These are phyloP conservation scores for Crepidodera aurea DNA, from an alignment of 2,888 invertebrate species.

Conservation along the genomic window DNA sequence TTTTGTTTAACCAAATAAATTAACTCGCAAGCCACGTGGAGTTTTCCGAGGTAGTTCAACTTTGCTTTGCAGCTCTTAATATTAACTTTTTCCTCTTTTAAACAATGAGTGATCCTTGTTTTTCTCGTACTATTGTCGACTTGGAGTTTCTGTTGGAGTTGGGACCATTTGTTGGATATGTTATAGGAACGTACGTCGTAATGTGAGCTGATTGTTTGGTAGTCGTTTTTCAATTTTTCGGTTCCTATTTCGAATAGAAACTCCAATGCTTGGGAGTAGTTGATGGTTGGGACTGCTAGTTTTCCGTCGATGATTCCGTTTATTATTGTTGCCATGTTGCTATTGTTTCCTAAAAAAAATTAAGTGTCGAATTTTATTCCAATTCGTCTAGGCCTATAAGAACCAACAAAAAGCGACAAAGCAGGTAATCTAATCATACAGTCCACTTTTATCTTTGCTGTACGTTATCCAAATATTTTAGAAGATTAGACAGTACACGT, in stretches of 20 bases:
- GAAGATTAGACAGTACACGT: too few species aligned
- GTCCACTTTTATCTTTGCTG: too few species aligned
- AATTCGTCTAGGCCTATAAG: too few species aligned
- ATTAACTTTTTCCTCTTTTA: constrained; percentile 17
- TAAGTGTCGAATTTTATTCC: too few species aligned
- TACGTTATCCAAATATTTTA: too few species aligned
- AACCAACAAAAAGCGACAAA: too few species aligned
- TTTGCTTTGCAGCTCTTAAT: constrained; percentile 24
- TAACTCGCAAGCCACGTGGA: constrained; percentile 43
- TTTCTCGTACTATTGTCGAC: constrained; percentile 25
- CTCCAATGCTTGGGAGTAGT: constrained; percentile 41
- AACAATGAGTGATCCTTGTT: constrained; percentile 33
- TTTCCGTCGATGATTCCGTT: constrained; percentile 44
- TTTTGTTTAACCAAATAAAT: constrained; percentile 43
- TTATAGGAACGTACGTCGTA: constrained; percentile 29
- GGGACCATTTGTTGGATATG: constrained; percentile 39
- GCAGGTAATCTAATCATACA: too few species aligned
- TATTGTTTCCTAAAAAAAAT: constrained; percentile 27
- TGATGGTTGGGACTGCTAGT: constrained; percentile 42
- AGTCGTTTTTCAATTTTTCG: constrained; percentile 48
- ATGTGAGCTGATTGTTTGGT: constrained; percentile 41
- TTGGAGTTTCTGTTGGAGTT: constrained; percentile 18
- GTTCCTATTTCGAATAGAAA: constrained; percentile 47
- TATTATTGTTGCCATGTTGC: constrained; percentile 42
- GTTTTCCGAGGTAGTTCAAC: constrained; percentile 41